Base-by-base conservation (phyloP, 2,113 vertebrate genomes). In the Zosterops borbonicus region DNA sequence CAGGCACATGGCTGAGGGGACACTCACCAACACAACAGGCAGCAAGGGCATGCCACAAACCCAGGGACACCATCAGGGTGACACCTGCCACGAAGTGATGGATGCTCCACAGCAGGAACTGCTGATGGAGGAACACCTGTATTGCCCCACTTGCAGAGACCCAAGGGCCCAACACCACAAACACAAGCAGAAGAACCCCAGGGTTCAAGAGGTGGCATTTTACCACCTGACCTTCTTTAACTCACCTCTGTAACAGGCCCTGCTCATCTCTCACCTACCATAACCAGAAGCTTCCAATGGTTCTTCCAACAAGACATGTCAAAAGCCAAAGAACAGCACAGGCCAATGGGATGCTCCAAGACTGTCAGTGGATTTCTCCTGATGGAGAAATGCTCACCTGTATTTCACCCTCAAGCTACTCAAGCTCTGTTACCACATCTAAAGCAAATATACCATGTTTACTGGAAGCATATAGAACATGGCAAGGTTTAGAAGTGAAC, bases 1-100 rank as follows among this genome's bases (percentile, higher is more conserved):
- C 49, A 62, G 3, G 47, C 78, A 41, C 13, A 3, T 0, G 0
- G 1, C 18, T 7, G 14, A 12, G 9, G 41, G 42, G 14, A 71
- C 5, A 11, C 41, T 8, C 33, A 47, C 18, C 52, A 33, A 19
- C 65, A 31, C 50, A 14, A 11, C 1, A 6, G 18, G 58, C 46
- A 42, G 14, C 25, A 4, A 3, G 39, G 21, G 56, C 29, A 12
- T 1, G 9, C 46, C 22, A 37, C 24, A 29, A 27, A 56, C 24
- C 52, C 56, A 5, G 71, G 4, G 46, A 63, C 12, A 28, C 25
- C 50, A 27, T 2, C 25, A 2, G 42, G 28, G 33, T 8, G 67
- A 35, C n/a, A 27, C 83, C 56, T 8, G 31, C 52, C 47, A 3
- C 0, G 11, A 28, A 53, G 64, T 0, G 33, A 39, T 1, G 73